Evolutionary conservation across 2,797 vertebrate genomes (phyloP), one percentile per base, ranked within the genome.

Genomic region (Triplophysa bombifrons): DNA sequence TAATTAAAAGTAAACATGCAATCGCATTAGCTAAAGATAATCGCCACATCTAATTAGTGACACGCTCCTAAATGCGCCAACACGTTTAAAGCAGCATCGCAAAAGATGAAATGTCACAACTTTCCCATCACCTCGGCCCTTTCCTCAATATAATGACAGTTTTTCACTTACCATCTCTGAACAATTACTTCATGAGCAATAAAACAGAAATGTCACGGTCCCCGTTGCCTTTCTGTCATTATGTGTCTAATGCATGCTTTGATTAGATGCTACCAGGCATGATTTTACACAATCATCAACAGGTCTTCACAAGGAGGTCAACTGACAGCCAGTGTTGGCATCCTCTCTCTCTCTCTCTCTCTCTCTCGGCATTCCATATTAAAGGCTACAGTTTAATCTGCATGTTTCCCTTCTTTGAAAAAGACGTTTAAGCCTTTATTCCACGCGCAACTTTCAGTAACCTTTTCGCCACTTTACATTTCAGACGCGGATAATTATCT

Each of bases 161-260:
- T 22, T 38, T 76, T 50, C 30, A 14, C 44, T 22, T 22, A 67
- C 51, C n/a, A 19, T 16, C 1, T 4, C 77, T 66, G 22, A 79
- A 82, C 80, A 83, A 85, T 83, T 53, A 81, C 75, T 72, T 80
- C 22, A 66, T 46, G 60, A 55, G 61, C 46, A 75, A 46, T 51
- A 70, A 80, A 73, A 80, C 61, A 72, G 69, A 85, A 85, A 85
- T 83, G 73, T 80, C 80, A 80, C 34, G 14, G 44, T 70, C 79
- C 78, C 41, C 55, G 4, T 56, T 65, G 68, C 58, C n/a, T 46
- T 61, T 22, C 13, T n/a, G 12, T 69, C 76, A 71, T 79, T 81
- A 79, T 74, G 68, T 60, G 69, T 72, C 79, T 70, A 76, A 68
- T 76, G 76, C 58, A 34, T 25, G 70, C 79, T 75, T 78, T 72